Conservation (phyloP, 2,113 vertebrate species). For the Vulpes lagopus region DNA sequence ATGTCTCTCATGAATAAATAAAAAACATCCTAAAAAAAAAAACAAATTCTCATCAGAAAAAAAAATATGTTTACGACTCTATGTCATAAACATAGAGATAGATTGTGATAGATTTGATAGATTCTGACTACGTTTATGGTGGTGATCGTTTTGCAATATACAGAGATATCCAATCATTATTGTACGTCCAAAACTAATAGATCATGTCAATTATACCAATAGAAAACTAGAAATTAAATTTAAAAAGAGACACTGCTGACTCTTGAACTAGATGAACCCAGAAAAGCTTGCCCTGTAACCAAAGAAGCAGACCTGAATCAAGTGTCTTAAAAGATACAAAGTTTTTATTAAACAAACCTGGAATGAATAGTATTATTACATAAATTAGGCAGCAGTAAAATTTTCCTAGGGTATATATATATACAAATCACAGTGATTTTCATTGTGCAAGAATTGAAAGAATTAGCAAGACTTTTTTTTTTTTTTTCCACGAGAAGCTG, state of each 20-base stretch:
- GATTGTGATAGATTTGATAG: background rate
- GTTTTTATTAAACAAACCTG: conserved; percentile 85
- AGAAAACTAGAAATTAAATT: background rate
- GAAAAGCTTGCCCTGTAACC: background rate
- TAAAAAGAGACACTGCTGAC: rapidly evolving
- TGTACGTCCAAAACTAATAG: rapidly evolving
- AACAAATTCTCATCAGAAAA: too few species aligned
- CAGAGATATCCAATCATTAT: rapidly evolving
- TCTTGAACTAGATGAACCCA: rapidly evolving
- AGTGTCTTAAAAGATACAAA: conserved; percentile 84
- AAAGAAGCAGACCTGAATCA: conserved; percentile 53
- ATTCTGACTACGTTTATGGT: rapidly evolving
- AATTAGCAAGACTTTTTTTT: conserved; percentile 72
- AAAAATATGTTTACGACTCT: background rate
- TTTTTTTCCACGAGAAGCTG: conserved; percentile 59
- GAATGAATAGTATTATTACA: conserved; percentile 79
- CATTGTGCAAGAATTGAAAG: conserved; percentile 86
- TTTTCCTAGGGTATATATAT: conserved; percentile 84
- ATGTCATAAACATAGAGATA: too few species aligned
- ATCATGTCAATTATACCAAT: background rate
- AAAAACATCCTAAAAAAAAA: too few species aligned
- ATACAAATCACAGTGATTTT: conserved; percentile 89
- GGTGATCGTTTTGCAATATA: background rate
- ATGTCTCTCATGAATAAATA: too few species aligned
- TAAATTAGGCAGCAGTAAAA: conserved; percentile 86